Conservation (phyloP, 2,797 vertebrate genomes). For the Squalus acanthias region DNA sequence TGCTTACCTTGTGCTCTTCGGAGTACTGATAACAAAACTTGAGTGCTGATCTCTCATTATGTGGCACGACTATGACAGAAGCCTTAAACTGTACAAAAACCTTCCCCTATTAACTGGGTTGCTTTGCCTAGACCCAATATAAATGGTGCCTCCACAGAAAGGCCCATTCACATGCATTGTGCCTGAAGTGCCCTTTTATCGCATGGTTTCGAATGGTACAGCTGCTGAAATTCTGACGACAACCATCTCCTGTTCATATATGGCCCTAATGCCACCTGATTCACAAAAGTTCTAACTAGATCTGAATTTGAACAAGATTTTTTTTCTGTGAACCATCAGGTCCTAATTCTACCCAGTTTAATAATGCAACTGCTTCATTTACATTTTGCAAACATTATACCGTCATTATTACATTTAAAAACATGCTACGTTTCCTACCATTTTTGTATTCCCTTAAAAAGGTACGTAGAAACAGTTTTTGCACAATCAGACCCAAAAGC, state of each 20-base stretch:
- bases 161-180: not conserved
- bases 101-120: not conserved
- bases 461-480: constrained; percentile 29
- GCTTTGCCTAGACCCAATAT: not conserved
- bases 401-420: constrained; percentile 27
- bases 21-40: not conserved
- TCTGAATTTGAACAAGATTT: not conserved
- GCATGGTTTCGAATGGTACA: not conserved
- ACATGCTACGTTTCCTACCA: constrained; percentile 25
- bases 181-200: not conserved
- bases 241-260: not conserved
- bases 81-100: not conserved
- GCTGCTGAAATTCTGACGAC: not conserved
- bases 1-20: not conserved
- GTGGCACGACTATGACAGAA: not conserved
- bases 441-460: constrained; percentile 28
- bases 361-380: constrained; percentile 17
- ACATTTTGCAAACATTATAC: constrained; percentile 35
- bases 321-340: constrained; percentile 5
- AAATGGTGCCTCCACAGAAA: not conserved
- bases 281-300: constrained; percentile 14
- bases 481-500: constrained; percentile 37
- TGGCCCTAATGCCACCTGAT: not conserved
- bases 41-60: not conserved
- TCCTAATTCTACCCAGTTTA: constrained; percentile 29